phyloP scores from a whole-genome alignment of 2,797 vertebrate species.

The Basileuterus tristriatus region DNA sequence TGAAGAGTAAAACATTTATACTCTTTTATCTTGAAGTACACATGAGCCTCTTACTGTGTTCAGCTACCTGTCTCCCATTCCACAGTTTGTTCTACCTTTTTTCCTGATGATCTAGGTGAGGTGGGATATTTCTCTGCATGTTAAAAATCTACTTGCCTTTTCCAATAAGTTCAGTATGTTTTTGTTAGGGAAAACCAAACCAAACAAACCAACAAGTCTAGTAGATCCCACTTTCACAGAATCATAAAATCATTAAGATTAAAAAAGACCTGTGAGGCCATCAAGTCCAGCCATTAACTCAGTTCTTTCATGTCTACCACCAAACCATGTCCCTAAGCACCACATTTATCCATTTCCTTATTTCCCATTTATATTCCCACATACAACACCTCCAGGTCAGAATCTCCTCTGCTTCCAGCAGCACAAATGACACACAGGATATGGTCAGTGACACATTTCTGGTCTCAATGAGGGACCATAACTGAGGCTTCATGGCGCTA shows the following conservation, averaged over 20 bases:
- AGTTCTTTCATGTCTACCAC: neutral
- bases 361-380: neutral
- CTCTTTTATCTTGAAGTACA: neutral
- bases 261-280: neutral
- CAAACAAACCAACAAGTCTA: neutral
- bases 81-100: neutral
- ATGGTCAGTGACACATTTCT: neutral
- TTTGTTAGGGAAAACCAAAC: neutral
- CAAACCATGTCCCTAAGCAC: neutral
- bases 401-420: neutral
- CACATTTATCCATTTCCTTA: neutral
- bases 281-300: neutral
- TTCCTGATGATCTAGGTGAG: neutral
- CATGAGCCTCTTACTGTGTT: neutral
- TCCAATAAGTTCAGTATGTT: neutral
- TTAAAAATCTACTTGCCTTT: neutral
- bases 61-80: neutral
- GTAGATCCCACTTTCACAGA: neutral
- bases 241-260: neutral
- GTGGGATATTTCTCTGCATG: neutral
- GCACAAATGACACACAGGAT: rapidly evolving
- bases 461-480: neutral
- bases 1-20: neutral
- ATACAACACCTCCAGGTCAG: neutral
- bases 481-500: neutral